phyloP scores from a whole-genome alignment of 1,140 invertebrate species.

The Drosophila sproati region DNA sequence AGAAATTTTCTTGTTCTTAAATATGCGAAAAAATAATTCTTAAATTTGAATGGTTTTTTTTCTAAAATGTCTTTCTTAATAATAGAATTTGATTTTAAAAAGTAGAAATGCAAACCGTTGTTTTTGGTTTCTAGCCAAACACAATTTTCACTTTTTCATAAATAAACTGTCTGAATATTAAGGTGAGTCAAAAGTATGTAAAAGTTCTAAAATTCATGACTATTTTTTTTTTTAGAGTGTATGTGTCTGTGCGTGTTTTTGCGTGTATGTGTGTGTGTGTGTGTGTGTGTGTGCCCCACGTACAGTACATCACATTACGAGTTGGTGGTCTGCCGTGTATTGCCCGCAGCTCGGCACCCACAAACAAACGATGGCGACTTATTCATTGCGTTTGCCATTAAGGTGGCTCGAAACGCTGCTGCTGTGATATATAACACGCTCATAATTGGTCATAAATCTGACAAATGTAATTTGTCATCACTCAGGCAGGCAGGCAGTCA shows the following conservation, averaged over 20 bases:
- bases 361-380: conserved; percentile 82
- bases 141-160: too few relatives aligned
- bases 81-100: too few relatives aligned
- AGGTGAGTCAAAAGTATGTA: too few relatives aligned
- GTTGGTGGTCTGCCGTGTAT: conserved; percentile 15
- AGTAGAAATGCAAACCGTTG: too few relatives aligned
- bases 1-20: conserved; percentile 1
- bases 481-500: conserved; percentile 68
- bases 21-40: too few relatives aligned
- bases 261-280: conserved; percentile 2
- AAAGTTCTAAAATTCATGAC: too few relatives aligned
- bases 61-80: too few relatives aligned
- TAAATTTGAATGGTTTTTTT: too few relatives aligned
- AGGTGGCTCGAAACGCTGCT: conserved; percentile 58
- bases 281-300: background rate
- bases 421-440: conserved; percentile 84
- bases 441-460: conserved; percentile 85
- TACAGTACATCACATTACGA: conserved; percentile 11
- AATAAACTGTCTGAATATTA: too few relatives aligned
- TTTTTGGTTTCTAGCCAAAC: too few relatives aligned
- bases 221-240: too few relatives aligned
- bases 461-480: conserved; percentile 85
- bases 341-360: conserved; percentile 46
- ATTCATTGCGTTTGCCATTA: conserved; percentile 82
- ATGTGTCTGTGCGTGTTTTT: too few relatives aligned